Base-by-base conservation (phyloP, 2,888 invertebrate genomes). In the Petrophora chlorosata region DNA sequence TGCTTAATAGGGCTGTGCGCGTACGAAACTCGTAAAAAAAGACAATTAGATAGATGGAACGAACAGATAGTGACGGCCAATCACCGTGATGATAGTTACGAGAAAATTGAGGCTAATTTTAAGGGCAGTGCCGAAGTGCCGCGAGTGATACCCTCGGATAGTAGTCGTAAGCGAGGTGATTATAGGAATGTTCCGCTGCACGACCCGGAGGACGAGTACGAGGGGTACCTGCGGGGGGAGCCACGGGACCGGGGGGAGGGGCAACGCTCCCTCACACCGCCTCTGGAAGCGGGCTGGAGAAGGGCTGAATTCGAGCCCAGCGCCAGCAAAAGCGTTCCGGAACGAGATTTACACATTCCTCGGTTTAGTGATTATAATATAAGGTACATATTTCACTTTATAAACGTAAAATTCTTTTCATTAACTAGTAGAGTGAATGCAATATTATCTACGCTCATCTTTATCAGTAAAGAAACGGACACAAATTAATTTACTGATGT, bases 81-180 rank as follows among this genome's bases (percentile, higher is more conserved):
- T 70, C 85, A 87, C 58, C 81, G 85, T 46, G 89, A 88, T 56
- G 94, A 95, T 67, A 94, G 93, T 79, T 95, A 95, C 72, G 95
- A 95, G 76, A 95, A 95, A 88, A 95, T 95, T 59, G 95, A 95
- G 75, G 92, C 94, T 90, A 94, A 92, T 76, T 92, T 93, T 63
- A 86, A 87, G 61, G 80, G 74, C 56, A 74, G 69, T 68, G 76
- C 80, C 23, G 85, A 87, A 64, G 72, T 80, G 56, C 79, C 85
- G 29, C 73, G 82, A 38, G 78, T 79, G 38, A 62, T 79, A 59
- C 62, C 80, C 38, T 56, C 76, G n/a, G 87, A 88, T 32, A 82
- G 62, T 64, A 73, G 72, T 56, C 82, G 89, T 42, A 93, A 93
- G 67, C 91, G 94, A 58, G 94, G 94, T 26, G 94, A 94, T 66